Base-by-base conservation (phyloP, 2,888 invertebrate species). In the Erebia palarica region DNA sequence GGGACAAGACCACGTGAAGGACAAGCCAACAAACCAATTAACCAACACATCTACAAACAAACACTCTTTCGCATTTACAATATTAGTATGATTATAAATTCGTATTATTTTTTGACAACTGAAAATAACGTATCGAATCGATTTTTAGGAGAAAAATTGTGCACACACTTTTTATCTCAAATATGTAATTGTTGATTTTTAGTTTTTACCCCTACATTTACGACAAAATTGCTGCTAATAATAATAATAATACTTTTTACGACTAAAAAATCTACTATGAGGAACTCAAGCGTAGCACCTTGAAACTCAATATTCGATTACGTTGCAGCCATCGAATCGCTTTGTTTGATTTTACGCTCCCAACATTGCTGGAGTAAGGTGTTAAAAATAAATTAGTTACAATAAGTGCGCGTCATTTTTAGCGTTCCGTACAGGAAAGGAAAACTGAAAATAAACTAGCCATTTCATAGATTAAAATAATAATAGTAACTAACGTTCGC, bases 361-460 rank as follows among this genome's bases (percentile, higher is more conserved):
- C 67, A 71, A 60, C 75, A 69, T 70, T 67, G 69, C 61, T 71
- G 69, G 60, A 75, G 69, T 73, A 75, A 75, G 71, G 71, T 71
- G 71, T 75, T 73, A 73, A 75, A 74, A 75, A 75, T 73, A 75
- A 75, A 75, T 73, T 69, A 75, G 70, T 68, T 71, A 68, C 67
- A 73, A 73, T 73, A 73, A 73, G 73, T 73, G 73, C 71, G 69
- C 75, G 75, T 75, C 75, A 75, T 73, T 75, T 53, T 53, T 53
- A 53, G 53, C 9, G 16, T 53, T 53, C 53, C 53, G n/a, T 53
- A 16, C 9, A n/a, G n/a, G 9, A 53, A 16, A 53, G 10, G n/a
- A 16, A 16, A 16, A 53, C n/a, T 51, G 49, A 49, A 49, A 49
- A 14, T 3, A 49, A 13, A 49, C 36, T 1, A 36, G 36, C 36